Conservation (phyloP, 2,113 vertebrate genomes). For the Mohoua ochrocephala region DNA sequence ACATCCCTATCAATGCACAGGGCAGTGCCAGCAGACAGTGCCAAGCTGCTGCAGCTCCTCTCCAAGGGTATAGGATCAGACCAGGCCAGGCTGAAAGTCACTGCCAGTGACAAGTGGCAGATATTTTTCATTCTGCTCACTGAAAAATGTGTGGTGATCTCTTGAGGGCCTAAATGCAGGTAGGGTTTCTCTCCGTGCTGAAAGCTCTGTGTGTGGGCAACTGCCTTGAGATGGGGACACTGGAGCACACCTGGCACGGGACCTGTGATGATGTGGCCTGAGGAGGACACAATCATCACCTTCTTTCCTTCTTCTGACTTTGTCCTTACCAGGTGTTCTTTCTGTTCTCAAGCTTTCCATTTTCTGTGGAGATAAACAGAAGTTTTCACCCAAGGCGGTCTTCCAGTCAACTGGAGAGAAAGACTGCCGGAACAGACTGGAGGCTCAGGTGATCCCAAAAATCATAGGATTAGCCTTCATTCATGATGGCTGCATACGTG, state of each 20-base stretch:
- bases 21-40: neutral
- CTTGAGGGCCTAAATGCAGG: neutral
- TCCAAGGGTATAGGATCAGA: neutral
- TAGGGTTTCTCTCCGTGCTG: neutral
- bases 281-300: neutral
- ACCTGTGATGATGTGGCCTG: neutral
- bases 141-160: neutral
- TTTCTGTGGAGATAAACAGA: neutral
- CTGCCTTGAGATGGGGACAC: neutral
- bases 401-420: neutral
- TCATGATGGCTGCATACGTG: rapidly evolving
- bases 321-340: neutral
- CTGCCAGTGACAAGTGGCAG: neutral
- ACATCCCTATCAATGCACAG: rapidly evolving
- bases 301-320: neutral
- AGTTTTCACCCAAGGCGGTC: neutral
- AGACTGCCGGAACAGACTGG: neutral
- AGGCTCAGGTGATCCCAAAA: neutral
- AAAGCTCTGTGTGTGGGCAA: rapidly evolving
- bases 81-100: neutral
- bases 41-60: neutral
- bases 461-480: neutral
- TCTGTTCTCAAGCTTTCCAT: neutral
- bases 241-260: neutral
- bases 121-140: neutral